A percentile compares a stretch with the other conserved stretches of the same genome.
phyloP scores from a whole-genome alignment of 2,797 vertebrate genomes.

The Hozukius guyotensis region DNA sequence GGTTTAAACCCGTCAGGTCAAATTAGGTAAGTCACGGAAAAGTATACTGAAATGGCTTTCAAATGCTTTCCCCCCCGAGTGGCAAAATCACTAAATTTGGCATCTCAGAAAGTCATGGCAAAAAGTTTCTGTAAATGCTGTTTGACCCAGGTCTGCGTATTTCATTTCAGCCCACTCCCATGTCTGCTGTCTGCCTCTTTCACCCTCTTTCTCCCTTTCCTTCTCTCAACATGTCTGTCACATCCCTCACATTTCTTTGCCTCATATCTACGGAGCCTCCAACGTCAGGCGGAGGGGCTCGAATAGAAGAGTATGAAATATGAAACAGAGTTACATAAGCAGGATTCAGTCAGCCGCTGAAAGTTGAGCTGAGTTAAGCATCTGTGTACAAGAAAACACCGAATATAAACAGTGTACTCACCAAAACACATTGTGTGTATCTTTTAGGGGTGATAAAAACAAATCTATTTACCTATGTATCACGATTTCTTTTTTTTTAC shows the following conservation, averaged over 20 bases:
- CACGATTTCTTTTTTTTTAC: too few relatives aligned
- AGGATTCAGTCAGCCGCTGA: conserved; percentile 39
- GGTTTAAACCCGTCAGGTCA: conserved; percentile 31
- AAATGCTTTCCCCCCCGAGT: conserved; percentile 2
- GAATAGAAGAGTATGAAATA: conserved; percentile 69
- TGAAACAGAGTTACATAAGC: conserved; percentile 60
- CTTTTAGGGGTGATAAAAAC: not conserved
- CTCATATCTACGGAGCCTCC: conserved; percentile 38
- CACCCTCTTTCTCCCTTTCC: conserved; percentile 5
- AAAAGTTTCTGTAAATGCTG: conserved; percentile 49
- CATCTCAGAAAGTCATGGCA: conserved; percentile 36
- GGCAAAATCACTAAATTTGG: conserved; percentile 23
- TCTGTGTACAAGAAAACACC: conserved; percentile 46
- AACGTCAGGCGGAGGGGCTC: conserved; percentile 30
- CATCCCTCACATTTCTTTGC: conserved; percentile 36
- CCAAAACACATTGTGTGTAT: not conserved
- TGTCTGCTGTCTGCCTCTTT: conserved; percentile 25
- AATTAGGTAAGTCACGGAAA: conserved; percentile 35
- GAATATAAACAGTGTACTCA: conserved; percentile 5
- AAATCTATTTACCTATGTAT: too few relatives aligned
- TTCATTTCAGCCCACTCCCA: conserved; percentile 40
- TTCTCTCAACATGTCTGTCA: conserved; percentile 37
- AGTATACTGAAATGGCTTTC: conserved; percentile 8
- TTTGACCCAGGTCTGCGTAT: conserved; percentile 49
- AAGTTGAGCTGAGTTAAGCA: conserved; percentile 48